A percentile compares a stretch with the other conserved stretches of the same genome.
Evolutionary conservation across 2,888 invertebrate genomes (phyloP).

Genomic region (Ganaspis brasiliensis): DNA sequence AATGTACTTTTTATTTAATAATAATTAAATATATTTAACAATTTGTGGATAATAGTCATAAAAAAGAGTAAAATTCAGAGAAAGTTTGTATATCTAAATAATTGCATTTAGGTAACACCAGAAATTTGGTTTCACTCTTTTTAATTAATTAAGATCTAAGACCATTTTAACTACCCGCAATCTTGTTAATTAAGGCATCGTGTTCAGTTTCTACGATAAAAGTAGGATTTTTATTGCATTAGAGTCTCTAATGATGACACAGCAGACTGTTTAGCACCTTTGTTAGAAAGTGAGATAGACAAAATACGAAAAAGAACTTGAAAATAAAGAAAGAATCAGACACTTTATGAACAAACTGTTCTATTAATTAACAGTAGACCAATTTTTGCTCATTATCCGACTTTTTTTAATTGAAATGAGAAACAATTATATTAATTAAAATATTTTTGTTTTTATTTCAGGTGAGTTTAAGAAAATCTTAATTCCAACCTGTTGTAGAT

Average conservation of each 20-base stretch:
- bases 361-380: background rate
- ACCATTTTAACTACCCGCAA: no score
- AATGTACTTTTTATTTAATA: no score
- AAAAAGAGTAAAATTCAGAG: no score
- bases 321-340: background rate
- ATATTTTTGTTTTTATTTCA: background rate
- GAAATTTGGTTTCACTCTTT: no score
- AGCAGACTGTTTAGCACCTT: background rate
- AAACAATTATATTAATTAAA: background rate
- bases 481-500: no score
- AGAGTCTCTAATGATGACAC: background rate
- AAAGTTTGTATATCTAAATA: no score
- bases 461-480: background rate
- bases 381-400: no score
- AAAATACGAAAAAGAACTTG: background rate
- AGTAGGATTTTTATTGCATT: constrained; percentile 4
- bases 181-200: no score
- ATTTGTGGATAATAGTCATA: no score
- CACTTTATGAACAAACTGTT: background rate
- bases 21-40: no score
- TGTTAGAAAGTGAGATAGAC: background rate
- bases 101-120: no score
- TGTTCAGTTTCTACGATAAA: background rate
- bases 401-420: no score
- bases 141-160: background rate